phyloP scores from a whole-genome alignment of 2,888 invertebrate genomes.

The Andrena camellia region DNA sequence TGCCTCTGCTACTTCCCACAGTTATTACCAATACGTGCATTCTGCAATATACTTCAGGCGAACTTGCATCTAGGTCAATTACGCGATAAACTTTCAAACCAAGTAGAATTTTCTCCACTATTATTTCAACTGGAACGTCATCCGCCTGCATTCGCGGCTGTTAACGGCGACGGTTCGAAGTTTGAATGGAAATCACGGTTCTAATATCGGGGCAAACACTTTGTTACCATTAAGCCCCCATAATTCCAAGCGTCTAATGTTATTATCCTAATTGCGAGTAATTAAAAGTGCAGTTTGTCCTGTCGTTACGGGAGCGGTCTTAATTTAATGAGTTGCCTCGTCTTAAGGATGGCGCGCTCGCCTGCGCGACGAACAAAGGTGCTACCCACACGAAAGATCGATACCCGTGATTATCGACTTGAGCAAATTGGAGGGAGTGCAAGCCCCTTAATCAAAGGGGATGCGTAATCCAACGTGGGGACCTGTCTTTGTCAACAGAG shows the following conservation, averaged over 20 bases:
- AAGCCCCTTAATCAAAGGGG: constrained; percentile 58
- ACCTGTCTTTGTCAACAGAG: constrained; percentile 16
- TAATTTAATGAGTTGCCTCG: constrained; percentile 47
- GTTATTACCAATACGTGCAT: too few species aligned
- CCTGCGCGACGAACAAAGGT: constrained; percentile 43
- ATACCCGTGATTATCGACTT: constrained; percentile 61
- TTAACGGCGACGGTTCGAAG: too few species aligned
- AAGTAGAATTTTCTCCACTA: background rate
- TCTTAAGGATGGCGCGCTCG: constrained; percentile 36
- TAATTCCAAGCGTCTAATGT: background rate
- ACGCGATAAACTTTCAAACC: background rate
- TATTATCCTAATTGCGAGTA: constrained; percentile 31
- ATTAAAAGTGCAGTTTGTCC: constrained; percentile 49
- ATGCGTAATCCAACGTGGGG: constrained; percentile 45
- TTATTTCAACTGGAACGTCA: background rate
- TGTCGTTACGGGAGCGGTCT: constrained; percentile 26
- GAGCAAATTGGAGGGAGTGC: constrained; percentile 54
- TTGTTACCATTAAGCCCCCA: background rate
- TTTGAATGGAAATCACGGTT: background rate
- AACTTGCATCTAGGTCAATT: too few species aligned
- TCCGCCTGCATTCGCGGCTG: too few species aligned
- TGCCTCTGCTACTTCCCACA: too few species aligned
- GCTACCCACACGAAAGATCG: constrained; percentile 53
- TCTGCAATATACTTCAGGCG: background rate
- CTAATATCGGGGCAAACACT: background rate